Evolutionary conservation across 2,888 invertebrate species (phyloP).

Genomic region (Thereva unica): DNA sequence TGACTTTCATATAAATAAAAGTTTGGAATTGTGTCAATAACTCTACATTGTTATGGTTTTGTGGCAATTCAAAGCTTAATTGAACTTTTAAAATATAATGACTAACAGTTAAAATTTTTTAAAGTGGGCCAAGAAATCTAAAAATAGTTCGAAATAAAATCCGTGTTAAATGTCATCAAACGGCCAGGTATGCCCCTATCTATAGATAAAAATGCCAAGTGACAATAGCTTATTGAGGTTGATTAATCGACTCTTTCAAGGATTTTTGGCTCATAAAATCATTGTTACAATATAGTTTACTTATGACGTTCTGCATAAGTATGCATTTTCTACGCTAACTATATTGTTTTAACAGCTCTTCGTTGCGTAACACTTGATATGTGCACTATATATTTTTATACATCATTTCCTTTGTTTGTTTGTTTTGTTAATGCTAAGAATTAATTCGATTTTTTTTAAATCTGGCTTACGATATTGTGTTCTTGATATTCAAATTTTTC

Average conservation of each 20-base stretch:
- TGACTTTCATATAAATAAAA: too few relatives aligned
- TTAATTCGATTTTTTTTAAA: too few relatives aligned
- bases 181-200: neutral
- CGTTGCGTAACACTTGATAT: neutral
- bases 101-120: constrained; percentile 13
- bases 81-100: neutral
- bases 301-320: too few relatives aligned
- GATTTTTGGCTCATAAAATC: too few relatives aligned
- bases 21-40: too few relatives aligned
- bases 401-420: neutral
- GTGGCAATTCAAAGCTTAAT: too few relatives aligned
- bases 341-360: neutral
- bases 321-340: neutral
- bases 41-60: too few relatives aligned
- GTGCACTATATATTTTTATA: neutral
- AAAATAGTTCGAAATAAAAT: constrained; percentile 35
- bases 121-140: constrained; percentile 25
- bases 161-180: neutral
- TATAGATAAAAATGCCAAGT: neutral
- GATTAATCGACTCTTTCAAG: neutral
- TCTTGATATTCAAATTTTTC: too few relatives aligned
- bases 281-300: too few relatives aligned
- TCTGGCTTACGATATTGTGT: too few relatives aligned
- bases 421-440: neutral
- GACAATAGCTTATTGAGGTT: constrained; percentile 16